Base-by-base conservation (phyloP, 2,797 vertebrate genomes). In the Fistularia tabacaria region DNA sequence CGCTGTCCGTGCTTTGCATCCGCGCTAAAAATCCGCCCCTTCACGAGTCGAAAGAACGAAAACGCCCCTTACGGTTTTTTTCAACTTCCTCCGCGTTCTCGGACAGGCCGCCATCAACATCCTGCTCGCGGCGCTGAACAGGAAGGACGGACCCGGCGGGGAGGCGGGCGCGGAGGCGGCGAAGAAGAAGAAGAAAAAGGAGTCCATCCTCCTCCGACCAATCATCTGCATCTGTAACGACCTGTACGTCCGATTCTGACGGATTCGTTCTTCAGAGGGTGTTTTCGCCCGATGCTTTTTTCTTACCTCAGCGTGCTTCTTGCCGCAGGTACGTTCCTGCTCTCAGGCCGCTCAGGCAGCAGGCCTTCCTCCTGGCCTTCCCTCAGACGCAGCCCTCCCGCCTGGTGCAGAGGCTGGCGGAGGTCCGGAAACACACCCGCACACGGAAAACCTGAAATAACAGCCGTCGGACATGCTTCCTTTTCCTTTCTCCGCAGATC, bases 181-280 rank as follows among this genome's bases (percentile, higher is more conserved):
- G 0, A 92, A 89, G 79, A 93, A 90, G 74, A 92, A 90, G 25
- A 89, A 89, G 65, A 90, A 89, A 0, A 94, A 91, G 25, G 89
- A 90, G 0, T 75, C 85, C 0, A 60, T 95, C 9, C 82, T 98
- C 47, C 88, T 92, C 1, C 89, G 97, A 12, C 97, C 96, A 7
- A 91, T 98, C 71, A 93, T 98, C 87, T 99, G 96, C 73, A 97
- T 99, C 87, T 99, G 96, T 81, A 99, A 98, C 0, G 95, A 99
- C 87, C 93, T 94, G 97, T 98, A 84, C 92, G 94, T 54, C 36
- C 15, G 1, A 11, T 14, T 7, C 1, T 3, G n/a, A 38, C 6
- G 14, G 25, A 25, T 3, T 25, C 5, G 5, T 25, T 25, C 44
- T 8, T 10, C 37, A 10, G 11, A 43, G 7, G 7, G n/a, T 11